Evolutionary conservation across 2,113 vertebrate species (phyloP).

Genomic region (Plectropomus leopardus): DNA sequence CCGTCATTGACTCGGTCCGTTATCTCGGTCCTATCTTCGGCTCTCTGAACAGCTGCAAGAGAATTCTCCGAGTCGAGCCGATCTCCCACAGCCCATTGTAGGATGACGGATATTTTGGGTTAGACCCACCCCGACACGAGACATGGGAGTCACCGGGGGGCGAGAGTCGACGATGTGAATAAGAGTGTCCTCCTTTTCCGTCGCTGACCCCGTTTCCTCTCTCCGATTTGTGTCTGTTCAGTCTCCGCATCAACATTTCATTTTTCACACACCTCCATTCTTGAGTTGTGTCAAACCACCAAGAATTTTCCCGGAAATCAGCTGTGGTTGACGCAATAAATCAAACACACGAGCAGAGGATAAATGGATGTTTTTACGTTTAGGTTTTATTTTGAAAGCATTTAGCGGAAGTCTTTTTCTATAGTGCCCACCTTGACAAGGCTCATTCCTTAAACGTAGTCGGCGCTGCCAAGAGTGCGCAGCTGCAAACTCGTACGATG

Average conservation of each 20-base stretch:
- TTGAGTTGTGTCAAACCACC: background rate
- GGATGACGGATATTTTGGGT: conserved; percentile 32
- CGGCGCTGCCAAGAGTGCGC: conserved; percentile 56
- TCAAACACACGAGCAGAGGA: too few species aligned
- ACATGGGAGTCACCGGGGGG: conserved; percentile 28
- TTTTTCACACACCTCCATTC: conserved; percentile 28
- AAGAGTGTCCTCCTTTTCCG: conserved; percentile 39
- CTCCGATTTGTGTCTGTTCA: conserved; percentile 25
- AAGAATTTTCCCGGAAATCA: conserved; percentile 5
- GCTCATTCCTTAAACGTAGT: background rate
- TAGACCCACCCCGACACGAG: conserved; percentile 40
- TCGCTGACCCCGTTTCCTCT: conserved; percentile 50
- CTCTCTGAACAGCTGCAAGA: conserved; percentile 50
- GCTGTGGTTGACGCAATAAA: background rate
- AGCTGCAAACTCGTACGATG: conserved; percentile 56
- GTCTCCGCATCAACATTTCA: conserved; percentile 45
- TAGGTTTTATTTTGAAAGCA: conserved; percentile 59
- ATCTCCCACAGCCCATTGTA: conserved; percentile 61
- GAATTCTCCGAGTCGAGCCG: conserved; percentile 47
- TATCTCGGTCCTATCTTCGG: conserved; percentile 51
- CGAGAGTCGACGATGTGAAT: conserved; percentile 13
- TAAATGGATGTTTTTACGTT: fast-evolving
- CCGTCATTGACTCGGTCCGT: conserved; percentile 49
- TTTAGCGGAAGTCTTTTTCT: background rate
- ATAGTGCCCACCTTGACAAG: fast-evolving